A percentile compares a stretch with the other conserved stretches of the same genome.
Conservation (phyloP, 2,888 invertebrate genomes). For the Ophion obscuratus region DNA sequence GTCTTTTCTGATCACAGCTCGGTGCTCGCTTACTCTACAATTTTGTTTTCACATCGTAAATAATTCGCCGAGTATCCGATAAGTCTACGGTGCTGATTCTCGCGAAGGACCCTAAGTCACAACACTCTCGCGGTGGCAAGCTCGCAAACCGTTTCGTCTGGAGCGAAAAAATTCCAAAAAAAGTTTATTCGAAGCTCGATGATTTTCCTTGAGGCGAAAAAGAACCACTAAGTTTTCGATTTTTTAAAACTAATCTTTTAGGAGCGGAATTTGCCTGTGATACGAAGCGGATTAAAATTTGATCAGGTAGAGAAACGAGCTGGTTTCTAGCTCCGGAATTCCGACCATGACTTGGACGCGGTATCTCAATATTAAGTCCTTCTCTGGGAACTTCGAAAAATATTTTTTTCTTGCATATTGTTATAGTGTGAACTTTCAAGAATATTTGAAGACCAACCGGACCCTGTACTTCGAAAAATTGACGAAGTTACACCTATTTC, state of each 20-base stretch:
- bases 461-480: too few relatives aligned
- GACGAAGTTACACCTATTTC: too few relatives aligned
- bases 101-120: not conserved
- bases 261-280: not conserved
- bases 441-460: too few relatives aligned
- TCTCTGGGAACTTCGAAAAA: too few relatives aligned
- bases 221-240: not conserved
- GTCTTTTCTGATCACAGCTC: not conserved
- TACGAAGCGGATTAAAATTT: too few relatives aligned
- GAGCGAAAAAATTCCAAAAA: not conserved
- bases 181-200: not conserved
- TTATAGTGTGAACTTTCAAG: too few relatives aligned
- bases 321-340: not conserved
- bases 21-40: not conserved
- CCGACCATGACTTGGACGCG: not conserved
- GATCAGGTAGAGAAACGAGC: not conserved
- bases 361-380: not conserved
- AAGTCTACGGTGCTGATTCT: not conserved
- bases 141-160: not conserved
- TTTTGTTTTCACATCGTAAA: not conserved
- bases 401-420: too few relatives aligned
- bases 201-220: not conserved
- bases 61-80: not conserved
- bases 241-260: not conserved
- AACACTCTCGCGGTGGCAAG: not conserved